Evolutionary conservation across 2,113 vertebrate species (phyloP).

Genomic region (Pycnonotus jocosus): DNA sequence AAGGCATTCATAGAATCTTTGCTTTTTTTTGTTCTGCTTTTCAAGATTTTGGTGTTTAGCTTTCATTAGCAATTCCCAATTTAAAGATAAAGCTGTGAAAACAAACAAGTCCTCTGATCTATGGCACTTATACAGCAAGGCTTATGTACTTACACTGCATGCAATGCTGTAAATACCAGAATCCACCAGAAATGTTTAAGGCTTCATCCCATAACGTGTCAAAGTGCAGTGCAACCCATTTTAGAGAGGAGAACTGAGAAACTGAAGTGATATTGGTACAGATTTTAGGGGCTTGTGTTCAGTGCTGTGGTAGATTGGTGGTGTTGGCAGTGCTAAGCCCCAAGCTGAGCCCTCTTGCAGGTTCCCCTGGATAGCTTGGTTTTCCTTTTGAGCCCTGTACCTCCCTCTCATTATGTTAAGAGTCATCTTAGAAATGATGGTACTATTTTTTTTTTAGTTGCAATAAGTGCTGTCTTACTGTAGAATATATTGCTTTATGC

Average conservation of each 20-base stretch:
- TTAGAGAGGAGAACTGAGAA: neutral
- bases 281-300: neutral
- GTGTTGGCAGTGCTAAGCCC: neutral
- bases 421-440: neutral
- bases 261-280: neutral
- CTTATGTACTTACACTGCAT: accelerated
- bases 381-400: neutral
- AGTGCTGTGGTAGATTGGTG: accelerated
- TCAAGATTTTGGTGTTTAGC: neutral
- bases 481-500: neutral
- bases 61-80: neutral
- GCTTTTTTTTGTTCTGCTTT: neutral
- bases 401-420: neutral
- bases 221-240: neutral
- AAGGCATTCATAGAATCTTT: neutral
- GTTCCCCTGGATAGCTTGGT: neutral
- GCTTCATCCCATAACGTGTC: neutral
- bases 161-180: neutral
- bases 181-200: neutral
- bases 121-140: neutral
- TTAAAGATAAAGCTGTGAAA: neutral
- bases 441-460: neutral
- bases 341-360: neutral
- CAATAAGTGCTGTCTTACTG: neutral
- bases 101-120: neutral